Evolutionary conservation across 2,888 invertebrate species (phyloP).

Genomic region (Plusia festucae): DNA sequence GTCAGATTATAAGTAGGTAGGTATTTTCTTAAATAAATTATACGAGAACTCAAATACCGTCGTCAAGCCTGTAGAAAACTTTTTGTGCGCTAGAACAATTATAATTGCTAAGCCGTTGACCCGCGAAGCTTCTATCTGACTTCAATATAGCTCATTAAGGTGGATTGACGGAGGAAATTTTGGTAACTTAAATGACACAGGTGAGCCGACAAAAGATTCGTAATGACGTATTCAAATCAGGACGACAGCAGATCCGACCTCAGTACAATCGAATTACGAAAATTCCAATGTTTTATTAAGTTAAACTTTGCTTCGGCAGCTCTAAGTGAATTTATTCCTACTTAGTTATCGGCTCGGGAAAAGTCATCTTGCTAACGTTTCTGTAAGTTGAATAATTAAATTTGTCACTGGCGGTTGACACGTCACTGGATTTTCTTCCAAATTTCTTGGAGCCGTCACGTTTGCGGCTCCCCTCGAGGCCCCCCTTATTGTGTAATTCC

Average conservation of each 20-base stretch:
- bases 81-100: neutral
- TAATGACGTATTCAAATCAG: conserved; percentile 87
- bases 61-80: neutral
- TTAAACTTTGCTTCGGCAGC: conserved; percentile 88
- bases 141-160: conserved; percentile 7
- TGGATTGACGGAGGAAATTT: conserved; percentile 24
- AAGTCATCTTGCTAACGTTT: conserved; percentile 89
- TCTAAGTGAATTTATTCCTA: conserved; percentile 89
- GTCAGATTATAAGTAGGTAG: no score
- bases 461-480: conserved; percentile 68
- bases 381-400: conserved; percentile 89
- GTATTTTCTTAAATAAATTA: neutral
- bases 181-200: conserved; percentile 48
- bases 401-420: conserved; percentile 88
- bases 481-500: conserved; percentile 79
- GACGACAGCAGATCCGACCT: conserved; percentile 77
- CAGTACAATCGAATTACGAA: conserved; percentile 84
- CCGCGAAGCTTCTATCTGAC: neutral
- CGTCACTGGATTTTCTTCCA: conserved; percentile 85
- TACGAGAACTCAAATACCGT: neutral
- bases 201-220: conserved; percentile 75
- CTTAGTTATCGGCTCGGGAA: conserved; percentile 88
- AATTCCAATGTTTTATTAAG: conserved; percentile 89
- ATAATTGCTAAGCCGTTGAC: neutral
- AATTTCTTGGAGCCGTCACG: conserved; percentile 84